These are phyloP conservation scores for Trissolcus brochymenae DNA, from an alignment of 2,888 invertebrate species.

Conservation along the genomic window DNA sequence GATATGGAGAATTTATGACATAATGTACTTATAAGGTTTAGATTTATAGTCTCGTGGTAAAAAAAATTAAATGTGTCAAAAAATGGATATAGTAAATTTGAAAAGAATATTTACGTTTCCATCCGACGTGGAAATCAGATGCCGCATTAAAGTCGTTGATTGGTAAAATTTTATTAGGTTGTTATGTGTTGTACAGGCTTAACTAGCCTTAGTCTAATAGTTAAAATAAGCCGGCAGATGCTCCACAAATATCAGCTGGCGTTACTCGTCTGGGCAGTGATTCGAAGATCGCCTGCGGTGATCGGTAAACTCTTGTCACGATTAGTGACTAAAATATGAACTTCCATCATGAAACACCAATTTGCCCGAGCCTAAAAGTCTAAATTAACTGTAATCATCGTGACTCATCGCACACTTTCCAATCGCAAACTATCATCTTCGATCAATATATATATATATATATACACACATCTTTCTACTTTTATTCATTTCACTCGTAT, in stretches of 20 bases:
- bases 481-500: neutral
- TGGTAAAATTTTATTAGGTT: constrained; percentile 48
- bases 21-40: neutral
- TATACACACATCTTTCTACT: neutral
- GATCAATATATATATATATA: neutral
- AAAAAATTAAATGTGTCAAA: neutral
- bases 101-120: constrained; percentile 36
- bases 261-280: constrained; percentile 62
- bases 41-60: neutral
- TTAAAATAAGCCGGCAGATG: constrained; percentile 69
- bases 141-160: constrained; percentile 54
- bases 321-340: constrained; percentile 53
- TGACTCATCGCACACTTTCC: constrained; percentile 23
- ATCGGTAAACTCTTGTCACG: constrained; percentile 52
- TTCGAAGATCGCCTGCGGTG: constrained; percentile 62
- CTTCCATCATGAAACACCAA: constrained; percentile 39
- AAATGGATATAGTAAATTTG: constrained; percentile 1
- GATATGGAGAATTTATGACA: neutral
- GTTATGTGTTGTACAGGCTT: constrained; percentile 55
- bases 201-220: constrained; percentile 62
- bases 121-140: constrained; percentile 23
- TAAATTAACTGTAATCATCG: constrained; percentile 41
- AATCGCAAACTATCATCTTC: constrained; percentile 3
- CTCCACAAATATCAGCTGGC: constrained; percentile 71
- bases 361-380: constrained; percentile 26